phyloP scores from a whole-genome alignment of 2,113 vertebrate species.

The Siniperca knerii region DNA sequence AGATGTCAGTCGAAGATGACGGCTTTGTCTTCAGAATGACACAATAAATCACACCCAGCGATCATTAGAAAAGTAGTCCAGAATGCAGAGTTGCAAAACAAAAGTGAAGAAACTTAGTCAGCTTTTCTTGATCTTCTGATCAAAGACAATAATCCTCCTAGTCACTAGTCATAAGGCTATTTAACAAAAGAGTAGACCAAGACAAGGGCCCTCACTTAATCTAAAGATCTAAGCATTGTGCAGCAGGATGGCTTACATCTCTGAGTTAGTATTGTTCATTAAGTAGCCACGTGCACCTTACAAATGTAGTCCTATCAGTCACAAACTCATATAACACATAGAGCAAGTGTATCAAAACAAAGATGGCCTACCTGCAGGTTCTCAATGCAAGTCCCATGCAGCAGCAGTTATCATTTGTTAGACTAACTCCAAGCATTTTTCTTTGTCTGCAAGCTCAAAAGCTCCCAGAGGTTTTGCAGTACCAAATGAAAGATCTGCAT shows the following conservation, averaged over 20 bases:
- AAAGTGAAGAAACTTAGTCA: conserved; percentile 3
- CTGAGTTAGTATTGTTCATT: conserved; percentile 6
- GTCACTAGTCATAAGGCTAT: not conserved
- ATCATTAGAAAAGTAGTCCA: not conserved
- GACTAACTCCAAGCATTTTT: conserved; percentile 34
- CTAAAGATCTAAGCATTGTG: not conserved
- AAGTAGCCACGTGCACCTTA: conserved; percentile 3
- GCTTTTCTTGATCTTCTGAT: not conserved
- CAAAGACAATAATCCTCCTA: not conserved
- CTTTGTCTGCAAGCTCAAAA: conserved; percentile 1
- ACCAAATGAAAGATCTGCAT: conserved; percentile 50
- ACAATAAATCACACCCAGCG: conserved; percentile 3
- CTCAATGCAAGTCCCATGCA: conserved; percentile 41
- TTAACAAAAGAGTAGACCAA: not conserved
- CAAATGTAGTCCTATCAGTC: conserved; percentile 26
- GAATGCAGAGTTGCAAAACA: conserved; percentile 3
- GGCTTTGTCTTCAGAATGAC: conserved; percentile 14
- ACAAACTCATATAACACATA: conserved; percentile 2
- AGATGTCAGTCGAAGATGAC: conserved; percentile 33
- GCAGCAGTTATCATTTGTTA: conserved; percentile 41
- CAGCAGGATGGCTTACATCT: conserved; percentile 26
- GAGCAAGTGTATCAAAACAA: conserved; percentile 30
- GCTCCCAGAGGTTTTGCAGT: conserved; percentile 33
- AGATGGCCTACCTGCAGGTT: conserved; percentile 61
- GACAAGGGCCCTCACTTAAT: conserved; percentile 1